Evolutionary conservation across 2,113 vertebrate species (phyloP), one percentile per base, ranked within the genome.

Genomic region (Lagopus leucura): DNA sequence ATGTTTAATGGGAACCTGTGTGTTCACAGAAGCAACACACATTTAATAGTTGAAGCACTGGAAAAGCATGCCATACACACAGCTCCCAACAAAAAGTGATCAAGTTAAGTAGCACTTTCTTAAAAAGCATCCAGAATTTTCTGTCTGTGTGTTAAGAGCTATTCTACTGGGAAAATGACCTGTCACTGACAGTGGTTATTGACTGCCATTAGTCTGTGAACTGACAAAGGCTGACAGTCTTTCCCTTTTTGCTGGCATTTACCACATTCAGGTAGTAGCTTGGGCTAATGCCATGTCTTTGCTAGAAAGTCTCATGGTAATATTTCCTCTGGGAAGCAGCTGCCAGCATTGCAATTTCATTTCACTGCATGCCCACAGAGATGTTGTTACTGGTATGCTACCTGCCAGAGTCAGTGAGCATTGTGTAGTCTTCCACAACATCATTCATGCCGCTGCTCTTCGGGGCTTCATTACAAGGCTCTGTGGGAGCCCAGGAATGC

Each of bases 301-400:
- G 1, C 5, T 38, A 30, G 7, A 8, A 52, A 40, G 8, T 84
- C 73, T 40, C 65, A 30, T 13, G 42, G n/a, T n/a, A 38, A 12
- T 19, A 13, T 66, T 88, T 78, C 69, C 54, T 13, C 36, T 43
- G 48, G 40, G 14, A 71, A 50, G 38, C 36, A 58, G 47, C 58
- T 77, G 32, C 71, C 69, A 38, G 40, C 38, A 24, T 32, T 69
- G 48, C 2, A 0, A 57, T 78, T 85, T 85, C 57, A 43, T 10
- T 66, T 70, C 32, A 22, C 0, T 80, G 54, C 10, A 7, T 87
- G 27, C 17, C 27, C n/a, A 17, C 0, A 0, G 36, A 71, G 16
- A 30, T 75, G 52, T 25, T 69, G 55, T 43, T 84, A 17, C 48
- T 47, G 76, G 36, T 34, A 21, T 9, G 20, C 18, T 32, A 66